These are phyloP conservation scores for Protophormia terraenovae DNA, from an alignment of 2,888 invertebrate species.

Conservation along the genomic window DNA sequence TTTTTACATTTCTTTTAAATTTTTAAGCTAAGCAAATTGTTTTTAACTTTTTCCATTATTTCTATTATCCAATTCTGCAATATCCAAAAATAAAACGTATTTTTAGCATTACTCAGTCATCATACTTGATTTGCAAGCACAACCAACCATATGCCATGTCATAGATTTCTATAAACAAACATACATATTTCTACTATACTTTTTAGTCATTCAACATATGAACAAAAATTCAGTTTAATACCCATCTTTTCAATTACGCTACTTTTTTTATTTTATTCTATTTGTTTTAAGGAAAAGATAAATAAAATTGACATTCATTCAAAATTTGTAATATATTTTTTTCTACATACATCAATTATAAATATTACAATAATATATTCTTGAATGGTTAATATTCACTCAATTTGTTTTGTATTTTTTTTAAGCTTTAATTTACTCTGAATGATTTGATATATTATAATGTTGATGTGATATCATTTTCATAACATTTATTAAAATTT, in stretches of 20 bases:
- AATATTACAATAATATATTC: not conserved
- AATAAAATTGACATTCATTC: not conserved
- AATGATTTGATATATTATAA: not conserved
- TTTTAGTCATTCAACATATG: slow-evolving; percentile 13
- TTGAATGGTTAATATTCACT: not conserved
- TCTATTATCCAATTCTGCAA: no score
- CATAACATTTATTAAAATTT: slow-evolving; percentile 15
- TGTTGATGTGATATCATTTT: not conserved
- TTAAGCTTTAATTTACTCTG: not conserved
- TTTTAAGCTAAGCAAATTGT: no score
- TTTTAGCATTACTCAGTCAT: not conserved
- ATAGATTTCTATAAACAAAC: not conserved
- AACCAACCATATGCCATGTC: not conserved
- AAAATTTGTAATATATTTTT: not conserved
- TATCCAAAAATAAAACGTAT: not conserved
- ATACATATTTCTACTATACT: not conserved
- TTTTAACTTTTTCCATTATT: no score
- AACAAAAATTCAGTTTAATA: not conserved
- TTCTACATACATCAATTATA: not conserved
- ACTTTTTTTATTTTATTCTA: not conserved
- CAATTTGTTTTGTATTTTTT: not conserved
- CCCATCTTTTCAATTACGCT: not conserved
- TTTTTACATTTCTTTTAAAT: no score
- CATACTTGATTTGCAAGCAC: not conserved
- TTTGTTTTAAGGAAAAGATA: not conserved